Percentiles rank a stretch among this genome's conserved stretches.
Evolutionary conservation across 2,113 vertebrate species (phyloP).

Genomic region (Eonycteris spelaea): DNA sequence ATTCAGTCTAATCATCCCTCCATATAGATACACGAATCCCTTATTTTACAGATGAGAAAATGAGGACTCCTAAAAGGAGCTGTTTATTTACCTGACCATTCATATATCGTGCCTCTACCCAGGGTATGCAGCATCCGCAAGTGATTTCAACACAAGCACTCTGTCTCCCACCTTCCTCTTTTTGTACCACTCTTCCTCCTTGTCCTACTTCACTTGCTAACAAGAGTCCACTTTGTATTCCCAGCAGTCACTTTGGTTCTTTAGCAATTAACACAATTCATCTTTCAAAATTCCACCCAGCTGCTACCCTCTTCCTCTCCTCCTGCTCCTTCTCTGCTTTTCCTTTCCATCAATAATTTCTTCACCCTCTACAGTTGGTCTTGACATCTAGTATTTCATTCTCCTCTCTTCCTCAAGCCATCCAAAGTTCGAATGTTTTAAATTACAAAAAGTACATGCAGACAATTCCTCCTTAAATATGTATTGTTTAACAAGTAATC

Average conservation of each 20-base stretch:
- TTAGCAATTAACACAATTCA: background rate
- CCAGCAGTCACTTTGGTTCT: background rate
- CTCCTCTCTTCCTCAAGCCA: background rate
- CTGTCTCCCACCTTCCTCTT: background rate
- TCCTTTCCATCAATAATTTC: background rate
- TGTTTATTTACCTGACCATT: background rate
- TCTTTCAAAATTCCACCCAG: background rate
- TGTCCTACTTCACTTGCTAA: background rate
- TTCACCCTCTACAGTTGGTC: background rate
- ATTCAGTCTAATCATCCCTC: background rate
- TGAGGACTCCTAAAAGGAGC: background rate
- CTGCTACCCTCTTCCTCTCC: background rate
- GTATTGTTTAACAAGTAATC: background rate
- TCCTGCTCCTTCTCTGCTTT: no score
- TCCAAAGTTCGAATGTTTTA: background rate
- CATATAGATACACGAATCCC: background rate
- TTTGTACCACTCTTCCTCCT: background rate
- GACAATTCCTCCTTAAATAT: background rate
- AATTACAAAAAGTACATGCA: background rate
- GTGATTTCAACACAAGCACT: background rate
- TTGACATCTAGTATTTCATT: background rate
- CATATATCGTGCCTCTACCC: fast-evolving
- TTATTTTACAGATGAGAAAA: background rate
- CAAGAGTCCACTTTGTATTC: background rate
- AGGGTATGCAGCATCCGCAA: background rate